Evolutionary conservation across 1,140 invertebrate genomes (phyloP).

Genomic region (Heterodera carotae): DNA sequence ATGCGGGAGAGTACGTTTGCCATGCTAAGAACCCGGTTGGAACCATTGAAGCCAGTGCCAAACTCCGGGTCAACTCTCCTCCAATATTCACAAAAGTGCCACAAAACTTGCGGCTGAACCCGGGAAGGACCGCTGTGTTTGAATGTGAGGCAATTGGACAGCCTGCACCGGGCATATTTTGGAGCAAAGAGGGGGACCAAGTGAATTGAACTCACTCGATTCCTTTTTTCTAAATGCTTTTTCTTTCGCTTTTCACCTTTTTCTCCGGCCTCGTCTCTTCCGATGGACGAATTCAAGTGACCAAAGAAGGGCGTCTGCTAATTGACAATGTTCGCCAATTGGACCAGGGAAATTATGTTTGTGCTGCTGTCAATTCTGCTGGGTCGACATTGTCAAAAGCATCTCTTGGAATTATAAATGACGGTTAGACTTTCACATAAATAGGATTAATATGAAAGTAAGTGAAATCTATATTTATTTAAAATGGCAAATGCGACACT

Average conservation of each 20-base stretch:
- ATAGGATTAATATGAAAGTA: too few relatives aligned
- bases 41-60: conserved; percentile 44
- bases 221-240: neutral
- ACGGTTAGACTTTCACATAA: conserved; percentile 33
- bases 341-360: conserved; percentile 47
- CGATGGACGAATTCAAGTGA: conserved; percentile 54
- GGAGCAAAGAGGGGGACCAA: conserved; percentile 54
- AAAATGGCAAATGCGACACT: too few relatives aligned
- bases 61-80: conserved; percentile 49
- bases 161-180: conserved; percentile 50
- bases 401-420: conserved; percentile 35
- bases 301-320: conserved; percentile 44
- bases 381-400: conserved; percentile 51
- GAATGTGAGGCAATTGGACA: conserved; percentile 50
- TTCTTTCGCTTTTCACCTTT: conserved; percentile 45
- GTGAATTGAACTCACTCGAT: conserved; percentile 23
- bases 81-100: conserved; percentile 46
- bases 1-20: conserved; percentile 49
- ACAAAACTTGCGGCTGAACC: conserved; percentile 35
- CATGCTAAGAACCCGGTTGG: conserved; percentile 49
- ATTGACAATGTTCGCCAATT: conserved; percentile 42
- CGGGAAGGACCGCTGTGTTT: conserved; percentile 44
- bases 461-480: too few relatives aligned
- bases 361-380: conserved; percentile 52
- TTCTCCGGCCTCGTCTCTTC: conserved; percentile 43